Evolutionary conservation across 1,140 invertebrate genomes (phyloP), one percentile per base, ranked within the genome.

Genomic region (Drosophila suzukii): DNA sequence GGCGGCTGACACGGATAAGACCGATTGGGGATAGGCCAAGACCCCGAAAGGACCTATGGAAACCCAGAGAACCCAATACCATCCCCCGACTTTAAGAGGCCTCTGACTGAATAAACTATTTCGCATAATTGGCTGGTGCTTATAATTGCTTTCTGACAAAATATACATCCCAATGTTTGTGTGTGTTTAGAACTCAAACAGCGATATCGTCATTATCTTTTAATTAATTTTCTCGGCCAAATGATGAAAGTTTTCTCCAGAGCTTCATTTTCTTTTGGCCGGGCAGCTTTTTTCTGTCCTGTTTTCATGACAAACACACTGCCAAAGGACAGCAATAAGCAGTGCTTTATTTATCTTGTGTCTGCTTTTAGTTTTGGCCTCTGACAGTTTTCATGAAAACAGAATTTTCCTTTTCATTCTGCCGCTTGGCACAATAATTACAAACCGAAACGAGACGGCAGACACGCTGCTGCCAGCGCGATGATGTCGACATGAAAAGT

Each of bases 151-250:
- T 68, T 81, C 44, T 66, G 49, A 39, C 77, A 62, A 50, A 61
- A 81, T 79, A 56, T 58, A 34, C 47, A 15, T 47, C 46, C 47
- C 53, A 57, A 49, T 56, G 46, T 57, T 44, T 55, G 24, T 50
- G 24, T 50, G 56, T 57, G 56, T 56, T 15, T 50, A 17, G 49
- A 81, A 65, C 55, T 72, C 46, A 81, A 66, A 70, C 54, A 74
- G 75, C 60, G 47, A 80, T 79, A 66, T 74, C 76, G 60, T 88
- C 80, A 89, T 88, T 88, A 88, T 88, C 83, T 88, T 89, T 88
- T 88, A 88, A 88, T 88, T 88, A 88, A 88, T 86, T 88, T 88
- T 88, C 75, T 61, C 51, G 55, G 60, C 58, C 62, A 63, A 70
- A 72, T 53, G 75, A 51, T 65, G 59, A 73, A 85, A 88, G 66